Evolutionary conservation across 2,888 invertebrate genomes (phyloP).

Genomic region (Cataglyphis rosenhaueri): DNA sequence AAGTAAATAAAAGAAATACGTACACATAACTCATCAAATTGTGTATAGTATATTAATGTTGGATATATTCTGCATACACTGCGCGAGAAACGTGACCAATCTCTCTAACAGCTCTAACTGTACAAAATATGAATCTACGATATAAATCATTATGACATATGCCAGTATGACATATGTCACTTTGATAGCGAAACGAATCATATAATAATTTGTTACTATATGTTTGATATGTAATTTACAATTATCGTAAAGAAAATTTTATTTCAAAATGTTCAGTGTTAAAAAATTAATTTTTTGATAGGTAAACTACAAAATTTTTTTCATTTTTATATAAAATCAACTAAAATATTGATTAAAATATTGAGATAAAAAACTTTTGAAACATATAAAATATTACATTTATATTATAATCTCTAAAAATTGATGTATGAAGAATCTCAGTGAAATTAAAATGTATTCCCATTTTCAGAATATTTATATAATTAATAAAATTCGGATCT

Average conservation of each 20-base stretch:
- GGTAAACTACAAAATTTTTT: neutral
- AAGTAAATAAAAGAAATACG: neutral
- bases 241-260: slow-evolving; percentile 23
- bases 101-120: slow-evolving; percentile 40
- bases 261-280: slow-evolving; percentile 1
- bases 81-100: slow-evolving; percentile 42
- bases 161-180: slow-evolving; percentile 27
- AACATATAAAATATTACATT: neutral
- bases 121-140: slow-evolving; percentile 46
- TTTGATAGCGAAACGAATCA: slow-evolving; percentile 38
- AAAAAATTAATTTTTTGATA: slow-evolving; percentile 9
- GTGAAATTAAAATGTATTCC: neutral
- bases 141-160: slow-evolving; percentile 44
- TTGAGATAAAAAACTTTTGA: neutral
- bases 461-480: neutral
- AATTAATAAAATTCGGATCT: neutral
- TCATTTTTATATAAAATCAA: neutral
- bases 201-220: slow-evolving; percentile 26
- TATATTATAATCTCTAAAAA: neutral
- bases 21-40: slow-evolving; percentile 5
- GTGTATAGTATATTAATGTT: slow-evolving; percentile 33
- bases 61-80: slow-evolving; percentile 18
- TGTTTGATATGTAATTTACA: slow-evolving; percentile 28
- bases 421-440: neutral
- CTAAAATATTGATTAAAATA: neutral